These are phyloP conservation scores for Parus major DNA, from an alignment of 2,113 vertebrate genomes.

Conservation along the genomic window DNA sequence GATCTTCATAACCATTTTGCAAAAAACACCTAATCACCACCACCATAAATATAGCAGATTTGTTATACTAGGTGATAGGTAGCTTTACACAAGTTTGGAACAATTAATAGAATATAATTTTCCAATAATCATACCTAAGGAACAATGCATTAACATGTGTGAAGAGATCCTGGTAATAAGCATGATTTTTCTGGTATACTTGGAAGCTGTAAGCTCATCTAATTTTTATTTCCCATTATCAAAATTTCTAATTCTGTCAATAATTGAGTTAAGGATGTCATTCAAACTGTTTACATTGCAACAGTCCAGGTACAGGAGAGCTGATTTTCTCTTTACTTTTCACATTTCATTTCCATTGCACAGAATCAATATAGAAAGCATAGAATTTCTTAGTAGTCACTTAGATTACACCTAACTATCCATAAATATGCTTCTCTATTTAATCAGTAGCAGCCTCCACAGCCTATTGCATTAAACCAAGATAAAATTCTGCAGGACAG, in stretches of 20 bases:
- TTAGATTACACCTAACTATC: neutral
- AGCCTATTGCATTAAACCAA: neutral
- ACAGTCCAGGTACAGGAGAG: neutral
- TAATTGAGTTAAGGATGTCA: neutral
- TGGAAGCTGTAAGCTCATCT: neutral
- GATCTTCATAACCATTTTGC: neutral
- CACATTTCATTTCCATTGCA: neutral
- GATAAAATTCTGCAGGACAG: neutral
- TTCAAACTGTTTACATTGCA: neutral
- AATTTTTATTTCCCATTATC: neutral
- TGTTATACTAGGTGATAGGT: neutral
- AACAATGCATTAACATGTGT: accelerated
- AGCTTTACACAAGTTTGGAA: neutral
- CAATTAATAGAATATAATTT: neutral
- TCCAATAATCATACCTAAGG: neutral
- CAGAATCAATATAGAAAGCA: neutral
- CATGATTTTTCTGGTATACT: neutral
- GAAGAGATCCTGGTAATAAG: neutral
- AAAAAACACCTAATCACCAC: neutral
- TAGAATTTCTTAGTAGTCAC: neutral
- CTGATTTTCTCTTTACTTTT: neutral
- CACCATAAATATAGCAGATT: neutral
- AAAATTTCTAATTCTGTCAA: neutral
- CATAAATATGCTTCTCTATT: neutral
- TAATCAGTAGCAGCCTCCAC: neutral